phyloP scores from a whole-genome alignment of 2,797 vertebrate species.

The Masticophis lateralis region DNA sequence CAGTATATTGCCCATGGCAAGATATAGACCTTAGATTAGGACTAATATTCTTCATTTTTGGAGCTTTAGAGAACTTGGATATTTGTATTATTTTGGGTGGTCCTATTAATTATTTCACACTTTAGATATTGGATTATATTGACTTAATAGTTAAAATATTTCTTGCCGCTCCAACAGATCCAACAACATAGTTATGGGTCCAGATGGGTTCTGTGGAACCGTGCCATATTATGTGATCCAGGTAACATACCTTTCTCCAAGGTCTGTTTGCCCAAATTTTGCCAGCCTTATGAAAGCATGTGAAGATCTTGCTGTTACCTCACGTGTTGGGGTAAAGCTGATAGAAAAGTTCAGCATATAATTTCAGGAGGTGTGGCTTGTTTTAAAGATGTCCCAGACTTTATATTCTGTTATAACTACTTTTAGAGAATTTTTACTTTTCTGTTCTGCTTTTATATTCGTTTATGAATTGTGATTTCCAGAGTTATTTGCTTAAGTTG shows the following conservation, averaged over 20 bases:
- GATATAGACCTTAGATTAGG: not conserved
- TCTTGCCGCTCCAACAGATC: not conserved
- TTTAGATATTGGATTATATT: not conserved
- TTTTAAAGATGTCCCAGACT: not conserved
- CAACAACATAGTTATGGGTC: not conserved
- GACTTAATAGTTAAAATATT: not conserved
- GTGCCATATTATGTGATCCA: not conserved
- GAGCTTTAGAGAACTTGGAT: not conserved
- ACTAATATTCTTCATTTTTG: not conserved
- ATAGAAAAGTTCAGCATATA: not conserved
- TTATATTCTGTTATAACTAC: not conserved
- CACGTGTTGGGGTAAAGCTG: not conserved
- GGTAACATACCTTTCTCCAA: not conserved
- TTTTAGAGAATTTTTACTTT: not conserved
- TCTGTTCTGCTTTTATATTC: not conserved
- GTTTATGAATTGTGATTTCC: not conserved
- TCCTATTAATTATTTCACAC: not conserved
- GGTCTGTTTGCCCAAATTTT: not conserved
- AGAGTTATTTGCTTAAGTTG: not conserved
- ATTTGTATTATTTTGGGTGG: not conserved
- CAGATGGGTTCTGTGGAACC: not conserved
- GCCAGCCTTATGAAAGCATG: not conserved
- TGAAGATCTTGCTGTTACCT: not conserved
- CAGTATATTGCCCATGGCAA: not conserved
- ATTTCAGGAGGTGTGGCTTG: not conserved